Evolutionary conservation across 2,113 vertebrate species (phyloP), one percentile per base, ranked within the genome.

Genomic region (Calypte anna): DNA sequence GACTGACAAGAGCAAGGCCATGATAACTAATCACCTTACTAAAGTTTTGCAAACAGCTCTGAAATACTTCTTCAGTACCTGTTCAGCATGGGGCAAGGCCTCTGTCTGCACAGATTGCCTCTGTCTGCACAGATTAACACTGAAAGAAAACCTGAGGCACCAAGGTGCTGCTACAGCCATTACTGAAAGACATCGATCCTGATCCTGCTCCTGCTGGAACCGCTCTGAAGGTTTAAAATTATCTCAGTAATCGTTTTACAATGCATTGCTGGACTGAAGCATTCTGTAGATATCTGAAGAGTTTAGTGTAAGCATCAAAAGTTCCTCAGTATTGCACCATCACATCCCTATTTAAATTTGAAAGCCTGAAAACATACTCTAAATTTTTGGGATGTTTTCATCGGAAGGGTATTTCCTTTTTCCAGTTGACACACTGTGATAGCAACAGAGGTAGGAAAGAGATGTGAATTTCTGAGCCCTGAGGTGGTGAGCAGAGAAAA

Each of bases 91-190:
- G 15, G 8, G 15, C 11, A 5, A 50, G 33, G 21, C n/a, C 48
- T 66, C 36, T 1, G 2, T 12, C 1, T 3, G 10, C 46, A 22
- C 24, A 10, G 9, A 9, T 53, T 53, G 38, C 36, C 48, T 66
- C 36, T 1, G 2, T 12, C 1, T 3, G 10, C 46, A 22, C 24
- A 10, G 9, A 9, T 53, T 53, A 44, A 14, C 5, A 1, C 7
- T 33, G 14, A 66, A 67, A 78, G 8, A 46, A 81, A 91, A 46
- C 9, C 36, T 5, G 2, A 50, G 27, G 3, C 61, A 21, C 15
- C 0, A 8, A 70, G 18, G 44, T 66, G 33, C 40, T 40, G 40
- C 40, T 40, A 40, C 40, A 40, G 12, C 40, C 12, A 12, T 40
- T 40, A 27, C 5, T n/a, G 20, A 24, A 24, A 33, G n/a, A 50